phyloP scores from a whole-genome alignment of 2,888 invertebrate genomes.

The Drosophila paranaensis region DNA sequence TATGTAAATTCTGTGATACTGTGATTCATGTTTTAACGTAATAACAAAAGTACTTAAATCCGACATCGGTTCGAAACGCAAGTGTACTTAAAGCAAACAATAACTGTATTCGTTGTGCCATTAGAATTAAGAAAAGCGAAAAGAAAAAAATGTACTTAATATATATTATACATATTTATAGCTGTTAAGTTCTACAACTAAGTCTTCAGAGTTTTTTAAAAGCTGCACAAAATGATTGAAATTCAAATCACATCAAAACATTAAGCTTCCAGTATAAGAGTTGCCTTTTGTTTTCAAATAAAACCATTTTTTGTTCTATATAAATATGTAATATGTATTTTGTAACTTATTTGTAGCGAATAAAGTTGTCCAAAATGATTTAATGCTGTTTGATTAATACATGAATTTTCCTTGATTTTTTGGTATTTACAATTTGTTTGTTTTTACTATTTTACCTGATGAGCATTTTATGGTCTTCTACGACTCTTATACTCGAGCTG shows the following conservation, averaged over 20 bases:
- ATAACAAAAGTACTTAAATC: conserved; percentile 66
- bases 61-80: conserved; percentile 15
- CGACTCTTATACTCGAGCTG: neutral
- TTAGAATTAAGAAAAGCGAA: conserved; percentile 57
- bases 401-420: conserved; percentile 17
- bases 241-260: neutral
- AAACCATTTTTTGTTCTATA: conserved; percentile 21
- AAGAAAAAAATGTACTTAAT: conserved; percentile 40
- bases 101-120: conserved; percentile 76
- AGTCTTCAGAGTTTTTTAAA: conserved; percentile 1
- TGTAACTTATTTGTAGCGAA: conserved; percentile 73
- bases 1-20: conserved; percentile 58
- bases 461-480: conserved; percentile 27
- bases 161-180: conserved; percentile 3
- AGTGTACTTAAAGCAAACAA: conserved; percentile 70
- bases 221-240: neutral
- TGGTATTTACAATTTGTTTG: conserved; percentile 33
- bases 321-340: conserved; percentile 39
- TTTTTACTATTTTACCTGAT: conserved; percentile 46
- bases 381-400: conserved; percentile 30
- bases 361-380: conserved; percentile 73
- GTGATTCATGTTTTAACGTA: conserved; percentile 37
- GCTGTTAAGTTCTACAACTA: neutral
- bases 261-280: conserved; percentile 10
- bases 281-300: neutral